Percentiles rank a stretch among this genome's conserved stretches.
Evolutionary conservation across 2,797 vertebrate species (phyloP).

Genomic region (Pseudochirops corinnae): DNA sequence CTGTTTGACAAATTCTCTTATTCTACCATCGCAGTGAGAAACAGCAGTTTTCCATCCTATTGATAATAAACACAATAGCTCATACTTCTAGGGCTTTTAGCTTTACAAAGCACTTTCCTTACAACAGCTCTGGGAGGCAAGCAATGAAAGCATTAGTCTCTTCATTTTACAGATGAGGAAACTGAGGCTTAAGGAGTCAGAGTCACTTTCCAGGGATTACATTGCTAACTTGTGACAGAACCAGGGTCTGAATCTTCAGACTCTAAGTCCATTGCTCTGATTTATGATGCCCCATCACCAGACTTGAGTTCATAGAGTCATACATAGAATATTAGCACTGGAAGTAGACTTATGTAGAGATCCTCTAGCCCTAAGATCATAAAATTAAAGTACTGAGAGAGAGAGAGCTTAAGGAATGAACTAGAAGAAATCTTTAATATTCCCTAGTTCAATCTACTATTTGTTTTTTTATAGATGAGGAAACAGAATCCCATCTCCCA

Average conservation of each 20-base stretch:
- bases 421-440: neutral
- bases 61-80: neutral
- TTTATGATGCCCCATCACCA: neutral
- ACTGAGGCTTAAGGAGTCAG: neutral
- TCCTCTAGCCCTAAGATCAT: neutral
- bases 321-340: neutral
- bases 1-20: neutral
- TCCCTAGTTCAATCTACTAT: neutral
- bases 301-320: neutral
- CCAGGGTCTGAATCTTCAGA: neutral
- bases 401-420: neutral
- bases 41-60: neutral
- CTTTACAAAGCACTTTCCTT: neutral
- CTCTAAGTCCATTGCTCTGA: neutral
- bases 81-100: neutral
- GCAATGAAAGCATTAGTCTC: neutral
- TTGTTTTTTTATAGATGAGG: neutral
- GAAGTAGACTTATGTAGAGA: neutral
- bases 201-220: neutral
- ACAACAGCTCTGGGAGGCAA: neutral
- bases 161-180: neutral
- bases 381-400: neutral
- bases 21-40: neutral
- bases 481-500: neutral
- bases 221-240: neutral